Base-by-base conservation (phyloP, 2,888 invertebrate genomes). In the Syrista parreyssii region DNA sequence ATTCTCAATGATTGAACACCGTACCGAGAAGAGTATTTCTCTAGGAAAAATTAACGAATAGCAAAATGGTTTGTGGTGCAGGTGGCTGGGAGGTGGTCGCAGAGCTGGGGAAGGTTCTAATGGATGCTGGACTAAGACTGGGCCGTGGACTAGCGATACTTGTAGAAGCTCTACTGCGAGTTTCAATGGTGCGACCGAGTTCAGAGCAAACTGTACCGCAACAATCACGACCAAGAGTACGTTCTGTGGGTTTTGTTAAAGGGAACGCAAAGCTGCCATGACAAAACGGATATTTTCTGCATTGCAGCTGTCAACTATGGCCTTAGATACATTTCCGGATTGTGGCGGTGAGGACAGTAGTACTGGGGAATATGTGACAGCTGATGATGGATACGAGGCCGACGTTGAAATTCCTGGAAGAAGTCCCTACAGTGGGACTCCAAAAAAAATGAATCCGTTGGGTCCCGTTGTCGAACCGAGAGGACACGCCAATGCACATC, bases 351-450 rank as follows among this genome's bases (percentile, higher is more conserved):
- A 90, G 68, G 90, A 90, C n/a, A 91, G 91, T 69, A 91, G 91
- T 71, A 85, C 87, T 2, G 91, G 89, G 0, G 91, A 91, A 78
- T 92, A 92, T 75, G 87, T 92, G 12, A 92, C 92, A 68, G 93
- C 93, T 3, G 94, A 94, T 84, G 94, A 94, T 85, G 95, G 95
- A 0, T 95, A 95, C 83, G 95, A 95, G 91, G 95, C 94, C 9
- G 95, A 95, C 84, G 92, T 94, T 12, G 95, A 95, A 88, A 87
- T 94, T 36, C 91, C 89, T 33, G 90, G 86, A 76, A 88, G 86
- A 82, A 89, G 82, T 84, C 84, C 85, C 11, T 86, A 82, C 31
- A 86, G 80, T 36, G 84, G 77, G 80, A 79, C 81, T 12, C 79
- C 85, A 1, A 88, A 85, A 15, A 73, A 75, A 68, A 78, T 81